Percentiles rank a stretch among this genome's conserved stretches.
phyloP scores from a whole-genome alignment of 2,797 vertebrate species.

The Chelon labrosus region DNA sequence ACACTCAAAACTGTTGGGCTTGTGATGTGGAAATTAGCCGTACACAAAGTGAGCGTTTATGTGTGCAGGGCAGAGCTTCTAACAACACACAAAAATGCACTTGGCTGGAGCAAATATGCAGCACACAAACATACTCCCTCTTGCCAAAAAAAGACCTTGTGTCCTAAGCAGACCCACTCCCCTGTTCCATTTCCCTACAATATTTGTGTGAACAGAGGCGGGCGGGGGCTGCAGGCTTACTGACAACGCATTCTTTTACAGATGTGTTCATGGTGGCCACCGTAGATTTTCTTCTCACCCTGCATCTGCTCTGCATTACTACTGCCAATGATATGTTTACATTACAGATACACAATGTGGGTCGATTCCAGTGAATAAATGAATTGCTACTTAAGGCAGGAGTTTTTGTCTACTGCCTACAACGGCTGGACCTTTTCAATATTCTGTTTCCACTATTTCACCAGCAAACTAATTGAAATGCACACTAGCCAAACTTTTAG shows the following conservation, averaged over 20 bases:
- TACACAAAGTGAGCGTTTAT: neutral
- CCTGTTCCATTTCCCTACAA: conserved; percentile 31
- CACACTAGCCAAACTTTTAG: too few species aligned
- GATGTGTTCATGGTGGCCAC: conserved; percentile 39
- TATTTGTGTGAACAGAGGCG: conserved; percentile 31
- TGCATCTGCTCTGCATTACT: conserved; percentile 64
- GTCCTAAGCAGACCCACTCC: conserved; percentile 50
- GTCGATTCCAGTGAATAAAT: conserved; percentile 26
- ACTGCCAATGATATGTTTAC: conserved; percentile 50
- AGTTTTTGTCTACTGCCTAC: conserved; percentile 1
- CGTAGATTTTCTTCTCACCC: conserved; percentile 20
- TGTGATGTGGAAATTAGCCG: conserved; percentile 42
- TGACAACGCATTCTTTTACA: conserved; percentile 55
- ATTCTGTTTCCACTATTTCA: conserved; percentile 10
- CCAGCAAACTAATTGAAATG: neutral
- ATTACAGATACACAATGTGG: conserved; percentile 22
- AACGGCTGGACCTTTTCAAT: conserved; percentile 3
- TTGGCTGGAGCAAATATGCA: conserved; percentile 52
- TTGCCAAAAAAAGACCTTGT: conserved; percentile 26
- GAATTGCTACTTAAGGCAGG: neutral
- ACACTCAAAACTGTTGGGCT: conserved; percentile 38
- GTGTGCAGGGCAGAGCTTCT: conserved; percentile 10
- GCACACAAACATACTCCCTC: conserved; percentile 56
- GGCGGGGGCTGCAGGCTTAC: neutral
- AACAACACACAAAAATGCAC: conserved; percentile 23